Evolutionary conservation across 2,113 vertebrate species (phyloP).

Genomic region (Cricetomys ansorgei): DNA sequence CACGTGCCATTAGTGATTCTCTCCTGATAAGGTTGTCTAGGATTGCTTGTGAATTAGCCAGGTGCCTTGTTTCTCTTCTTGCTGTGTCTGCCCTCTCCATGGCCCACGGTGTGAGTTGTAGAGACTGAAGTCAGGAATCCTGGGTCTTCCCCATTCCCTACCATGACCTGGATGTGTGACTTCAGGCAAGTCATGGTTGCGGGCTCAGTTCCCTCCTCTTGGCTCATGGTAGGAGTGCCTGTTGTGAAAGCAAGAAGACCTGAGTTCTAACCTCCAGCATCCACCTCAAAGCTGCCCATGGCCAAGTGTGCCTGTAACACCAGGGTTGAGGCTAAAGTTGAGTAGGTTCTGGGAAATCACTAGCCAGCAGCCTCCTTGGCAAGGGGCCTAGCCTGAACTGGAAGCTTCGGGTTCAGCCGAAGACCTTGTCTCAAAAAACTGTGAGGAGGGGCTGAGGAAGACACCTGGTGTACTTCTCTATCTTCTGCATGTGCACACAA

Average conservation of each 20-base stretch:
- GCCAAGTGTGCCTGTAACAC: background rate
- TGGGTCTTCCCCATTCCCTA: background rate
- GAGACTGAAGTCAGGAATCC: background rate
- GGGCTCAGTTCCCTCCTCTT: constrained; percentile 10
- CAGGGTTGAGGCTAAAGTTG: background rate
- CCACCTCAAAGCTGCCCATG: background rate
- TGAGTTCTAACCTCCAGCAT: background rate
- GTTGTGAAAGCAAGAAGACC: background rate
- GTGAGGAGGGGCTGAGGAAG: too few species aligned
- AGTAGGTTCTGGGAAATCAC: too few species aligned
- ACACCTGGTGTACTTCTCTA: background rate
- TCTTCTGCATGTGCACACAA: background rate
- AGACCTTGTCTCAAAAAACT: background rate
- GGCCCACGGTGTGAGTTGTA: background rate
- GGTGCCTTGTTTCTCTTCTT: background rate
- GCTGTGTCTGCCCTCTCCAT: background rate
- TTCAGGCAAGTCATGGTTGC: constrained; percentile 1
- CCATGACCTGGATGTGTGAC: constrained; percentile 47
- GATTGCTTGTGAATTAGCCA: background rate
- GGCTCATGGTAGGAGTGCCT: background rate
- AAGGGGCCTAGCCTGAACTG: background rate
- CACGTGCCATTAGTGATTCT: background rate
- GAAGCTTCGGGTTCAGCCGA: background rate
- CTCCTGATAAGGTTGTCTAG: background rate
- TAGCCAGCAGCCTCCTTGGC: background rate